Evolutionary conservation across 2,888 invertebrate genomes (phyloP).

Genomic region (Amblyjoppa proteus): DNA sequence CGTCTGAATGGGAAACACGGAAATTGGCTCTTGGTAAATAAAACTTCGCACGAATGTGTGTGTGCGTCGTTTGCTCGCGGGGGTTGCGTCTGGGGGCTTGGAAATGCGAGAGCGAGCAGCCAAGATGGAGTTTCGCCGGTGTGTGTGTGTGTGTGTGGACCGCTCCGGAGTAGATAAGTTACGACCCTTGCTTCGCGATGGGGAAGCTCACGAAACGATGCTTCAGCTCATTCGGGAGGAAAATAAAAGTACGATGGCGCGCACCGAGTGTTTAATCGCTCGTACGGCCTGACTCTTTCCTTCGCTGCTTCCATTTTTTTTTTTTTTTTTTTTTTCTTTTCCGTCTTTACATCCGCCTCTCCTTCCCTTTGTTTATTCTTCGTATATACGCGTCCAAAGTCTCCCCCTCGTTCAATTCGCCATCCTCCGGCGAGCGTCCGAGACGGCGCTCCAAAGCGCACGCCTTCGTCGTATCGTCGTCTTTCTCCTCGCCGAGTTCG

Average conservation of each 20-base stretch:
- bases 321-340: conserved; percentile 14
- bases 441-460: conserved; percentile 13
- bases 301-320: conserved; percentile 16
- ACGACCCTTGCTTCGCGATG: conserved; percentile 48
- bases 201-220: conserved; percentile 52
- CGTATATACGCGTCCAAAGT: conserved; percentile 30
- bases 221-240: conserved; percentile 42
- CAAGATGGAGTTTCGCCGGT: conserved; percentile 31
- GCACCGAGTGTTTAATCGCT: conserved; percentile 68
- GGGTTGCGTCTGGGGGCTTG: conserved; percentile 5
- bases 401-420: conserved; percentile 50
- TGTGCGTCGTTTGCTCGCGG: background rate
- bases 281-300: conserved; percentile 58
- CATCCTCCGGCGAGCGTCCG: conserved; percentile 37
- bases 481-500: background rate
- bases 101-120: conserved; percentile 32
- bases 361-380: conserved; percentile 58
- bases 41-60: conserved; percentile 24
- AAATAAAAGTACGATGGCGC: conserved; percentile 52
- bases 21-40: conserved; percentile 42
- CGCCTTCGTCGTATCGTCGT: conserved; percentile 9
- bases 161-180: conserved; percentile 49
- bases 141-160: conserved; percentile 5
- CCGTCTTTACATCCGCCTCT: conserved; percentile 27
- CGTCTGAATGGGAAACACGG: background rate